These are phyloP conservation scores for Orthosia gothica DNA, from an alignment of 2,888 invertebrate genomes.

Conservation along the genomic window DNA sequence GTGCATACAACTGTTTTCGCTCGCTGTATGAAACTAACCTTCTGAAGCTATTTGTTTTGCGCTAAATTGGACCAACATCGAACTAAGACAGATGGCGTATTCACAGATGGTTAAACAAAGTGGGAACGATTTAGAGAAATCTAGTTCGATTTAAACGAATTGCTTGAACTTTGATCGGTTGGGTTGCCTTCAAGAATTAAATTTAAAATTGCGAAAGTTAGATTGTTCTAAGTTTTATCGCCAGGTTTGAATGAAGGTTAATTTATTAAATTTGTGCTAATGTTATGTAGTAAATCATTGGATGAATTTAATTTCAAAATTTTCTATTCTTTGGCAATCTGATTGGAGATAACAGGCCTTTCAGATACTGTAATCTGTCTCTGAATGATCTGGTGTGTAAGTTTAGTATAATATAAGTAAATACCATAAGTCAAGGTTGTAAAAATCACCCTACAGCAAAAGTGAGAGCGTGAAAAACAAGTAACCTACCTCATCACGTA, in stretches of 20 bases:
- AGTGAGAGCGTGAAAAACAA: too few relatives aligned
- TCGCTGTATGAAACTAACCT: not conserved
- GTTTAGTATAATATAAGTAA: too few relatives aligned
- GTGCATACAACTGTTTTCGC: too few relatives aligned
- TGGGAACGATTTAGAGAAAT: constrained; percentile 47
- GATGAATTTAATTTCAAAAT: not conserved
- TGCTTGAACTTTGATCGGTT: constrained; percentile 37
- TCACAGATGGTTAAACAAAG: constrained; percentile 48
- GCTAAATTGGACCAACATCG: not conserved
- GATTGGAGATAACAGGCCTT: too few relatives aligned
- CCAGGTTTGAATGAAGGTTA: too few relatives aligned
- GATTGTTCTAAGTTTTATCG: constrained; percentile 20
- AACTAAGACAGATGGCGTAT: constrained; percentile 38
- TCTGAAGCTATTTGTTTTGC: constrained; percentile 2
- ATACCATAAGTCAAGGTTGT: too few relatives aligned
- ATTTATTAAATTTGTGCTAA: not conserved
- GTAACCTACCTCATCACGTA: too few relatives aligned
- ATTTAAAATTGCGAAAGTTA: constrained; percentile 23
- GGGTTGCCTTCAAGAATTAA: constrained; percentile 11
- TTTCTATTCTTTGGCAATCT: too few relatives aligned
- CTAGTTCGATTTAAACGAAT: constrained; percentile 48
- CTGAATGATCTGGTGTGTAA: too few relatives aligned
- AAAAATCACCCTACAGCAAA: too few relatives aligned
- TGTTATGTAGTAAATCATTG: not conserved
- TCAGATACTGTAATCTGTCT: too few relatives aligned